phyloP scores from a whole-genome alignment of 2,113 vertebrate genomes.

The Irena cyanogastra region DNA sequence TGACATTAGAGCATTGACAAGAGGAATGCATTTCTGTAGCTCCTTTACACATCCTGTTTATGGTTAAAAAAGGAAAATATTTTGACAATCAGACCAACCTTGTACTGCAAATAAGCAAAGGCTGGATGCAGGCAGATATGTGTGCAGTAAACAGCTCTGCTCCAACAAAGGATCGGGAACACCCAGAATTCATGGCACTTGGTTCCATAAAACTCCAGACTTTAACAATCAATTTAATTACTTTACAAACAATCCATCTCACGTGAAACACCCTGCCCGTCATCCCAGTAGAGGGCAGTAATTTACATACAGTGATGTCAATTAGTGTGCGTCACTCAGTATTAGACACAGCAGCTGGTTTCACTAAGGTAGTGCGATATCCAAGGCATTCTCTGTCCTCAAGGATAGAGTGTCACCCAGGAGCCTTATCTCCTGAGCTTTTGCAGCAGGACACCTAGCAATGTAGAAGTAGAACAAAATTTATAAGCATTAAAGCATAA shows the following conservation, averaged over 20 bases:
- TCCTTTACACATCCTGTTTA: neutral
- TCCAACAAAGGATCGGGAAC: neutral
- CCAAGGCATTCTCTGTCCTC: neutral
- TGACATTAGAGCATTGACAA: neutral
- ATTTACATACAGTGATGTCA: neutral
- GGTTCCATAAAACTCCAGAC: neutral
- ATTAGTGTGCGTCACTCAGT: neutral
- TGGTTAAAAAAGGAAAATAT: neutral
- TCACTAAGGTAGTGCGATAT: neutral
- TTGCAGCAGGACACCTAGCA: neutral
- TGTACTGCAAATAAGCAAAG: neutral
- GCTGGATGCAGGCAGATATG: neutral
- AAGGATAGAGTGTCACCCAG: neutral
- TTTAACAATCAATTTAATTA: neutral
- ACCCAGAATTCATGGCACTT: neutral
- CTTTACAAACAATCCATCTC: neutral
- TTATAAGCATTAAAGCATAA: neutral
- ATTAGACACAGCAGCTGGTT: neutral
- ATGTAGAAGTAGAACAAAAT: neutral
- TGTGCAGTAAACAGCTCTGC: neutral
- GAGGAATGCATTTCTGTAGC: neutral
- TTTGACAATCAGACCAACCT: neutral
- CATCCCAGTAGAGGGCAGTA: constrained; percentile 52
- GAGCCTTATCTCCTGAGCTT: neutral
- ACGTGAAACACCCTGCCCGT: neutral